Base-by-base conservation (phyloP, 2,888 invertebrate genomes). In the Ophonus ardosiacus region DNA sequence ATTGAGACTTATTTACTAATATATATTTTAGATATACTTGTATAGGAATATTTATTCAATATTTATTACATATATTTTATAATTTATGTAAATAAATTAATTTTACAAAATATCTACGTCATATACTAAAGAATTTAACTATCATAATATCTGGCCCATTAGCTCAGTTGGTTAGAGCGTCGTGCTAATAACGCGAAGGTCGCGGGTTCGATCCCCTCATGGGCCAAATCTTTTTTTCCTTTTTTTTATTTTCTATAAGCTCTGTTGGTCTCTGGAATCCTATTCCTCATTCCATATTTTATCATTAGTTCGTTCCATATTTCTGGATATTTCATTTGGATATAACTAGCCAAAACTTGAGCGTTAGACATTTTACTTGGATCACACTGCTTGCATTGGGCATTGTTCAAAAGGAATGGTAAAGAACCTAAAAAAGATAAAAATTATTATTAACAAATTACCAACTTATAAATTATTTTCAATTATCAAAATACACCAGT, bases 131-230 rank as follows among this genome's bases (percentile, higher is more conserved):
- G 0, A 8, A 51, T 8, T 10, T 13, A 10, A 51, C 0, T 7
- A 10, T 0, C 0, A 24, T 1, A 5, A 0, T 13, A 81, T 88
- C 86, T 89, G 94, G 94, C 94, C 94, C 94, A 94, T 94, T 94
- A 94, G 94, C 94, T 94, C 94, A 94, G 94, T 94, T 94, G 94
- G 94, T 94, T 94, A 94, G 94, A 94, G 94, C 94, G 94, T 94
- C 94, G 94, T 94, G 94, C 94, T 94, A 94, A 94, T 94, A 94
- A 94, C 94, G 94, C 94, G 94, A 94, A 94, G 94, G 94, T 94
- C 94, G 94, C 93, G 94, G 94, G 94, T 94, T 94, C 94, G 94
- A 94, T 94, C 94, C 94, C 94, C 94, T 92, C 94, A 94, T 94
- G 94, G 94, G 94, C 94, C 94, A 94, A 61, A 4, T 85, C 71